A percentile compares a stretch with the other conserved stretches of the same genome.
Conservation (phyloP, 1,140 invertebrate genomes). For the Formica selysi region DNA sequence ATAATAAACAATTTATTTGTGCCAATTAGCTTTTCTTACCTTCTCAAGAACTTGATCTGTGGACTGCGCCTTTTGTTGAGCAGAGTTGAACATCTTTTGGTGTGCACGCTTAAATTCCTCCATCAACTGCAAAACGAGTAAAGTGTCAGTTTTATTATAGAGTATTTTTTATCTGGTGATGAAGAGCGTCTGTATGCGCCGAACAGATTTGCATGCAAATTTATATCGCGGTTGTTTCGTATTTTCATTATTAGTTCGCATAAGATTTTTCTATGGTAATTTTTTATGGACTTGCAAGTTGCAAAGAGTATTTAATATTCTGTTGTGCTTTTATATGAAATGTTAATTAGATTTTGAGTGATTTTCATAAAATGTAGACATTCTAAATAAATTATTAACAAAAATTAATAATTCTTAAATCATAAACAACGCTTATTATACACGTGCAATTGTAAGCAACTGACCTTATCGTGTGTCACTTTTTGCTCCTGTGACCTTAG, state of each 20-base stretch:
- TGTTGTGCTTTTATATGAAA: too few species aligned
- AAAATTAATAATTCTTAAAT: too few species aligned
- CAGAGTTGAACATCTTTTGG: slow-evolving; percentile 92
- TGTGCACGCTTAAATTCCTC: slow-evolving; percentile 95
- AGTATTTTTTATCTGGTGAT: background rate
- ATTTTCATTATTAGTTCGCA: too few species aligned
- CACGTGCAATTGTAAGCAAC: slow-evolving; percentile 33
- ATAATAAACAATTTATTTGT: background rate
- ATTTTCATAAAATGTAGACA: too few species aligned
- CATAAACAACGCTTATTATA: background rate
- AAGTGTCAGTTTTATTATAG: slow-evolving; percentile 14
- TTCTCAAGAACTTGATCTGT: slow-evolving; percentile 75
- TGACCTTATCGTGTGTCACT: slow-evolving; percentile 84
- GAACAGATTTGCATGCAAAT: background rate
- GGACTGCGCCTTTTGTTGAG: slow-evolving; percentile 78
- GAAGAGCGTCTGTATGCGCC: too few species aligned
- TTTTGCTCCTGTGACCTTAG: slow-evolving; percentile 82
- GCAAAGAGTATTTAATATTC: too few species aligned
- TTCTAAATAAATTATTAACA: too few species aligned
- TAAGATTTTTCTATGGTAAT: too few species aligned
- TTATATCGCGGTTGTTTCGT: too few species aligned
- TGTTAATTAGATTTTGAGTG: too few species aligned
- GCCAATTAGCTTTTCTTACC: slow-evolving; percentile 67
- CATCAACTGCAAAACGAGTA: slow-evolving; percentile 89
- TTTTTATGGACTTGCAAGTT: too few species aligned